Evolutionary conservation across 2,888 invertebrate species (phyloP).

Genomic region (Nemapogon koenigi): DNA sequence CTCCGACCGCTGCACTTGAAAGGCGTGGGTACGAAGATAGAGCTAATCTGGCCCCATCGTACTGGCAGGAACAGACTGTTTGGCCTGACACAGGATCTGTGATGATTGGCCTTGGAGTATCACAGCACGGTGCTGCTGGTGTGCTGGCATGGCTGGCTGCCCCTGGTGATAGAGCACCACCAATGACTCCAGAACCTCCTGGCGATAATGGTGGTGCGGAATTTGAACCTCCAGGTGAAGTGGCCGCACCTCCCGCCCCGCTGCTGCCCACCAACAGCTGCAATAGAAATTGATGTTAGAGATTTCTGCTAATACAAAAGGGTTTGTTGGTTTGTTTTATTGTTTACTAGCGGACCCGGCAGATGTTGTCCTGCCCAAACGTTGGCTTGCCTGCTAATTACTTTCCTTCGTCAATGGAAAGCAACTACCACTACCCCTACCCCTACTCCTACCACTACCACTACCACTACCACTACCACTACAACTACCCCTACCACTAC

Average conservation of each 20-base stretch:
- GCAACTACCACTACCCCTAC: too few relatives aligned
- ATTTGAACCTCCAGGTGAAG: slow-evolving; percentile 72
- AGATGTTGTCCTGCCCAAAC: too few relatives aligned
- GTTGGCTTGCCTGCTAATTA: too few relatives aligned
- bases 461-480: too few relatives aligned
- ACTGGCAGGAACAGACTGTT: slow-evolving; percentile 93
- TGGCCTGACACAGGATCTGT: slow-evolving; percentile 93
- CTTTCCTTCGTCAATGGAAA: too few relatives aligned
- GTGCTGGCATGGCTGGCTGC: slow-evolving; percentile 60
- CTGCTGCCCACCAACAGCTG: slow-evolving; percentile 78
- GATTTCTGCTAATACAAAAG: too few relatives aligned
- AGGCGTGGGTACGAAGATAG: slow-evolving; percentile 80
- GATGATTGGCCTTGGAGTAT: slow-evolving; percentile 89
- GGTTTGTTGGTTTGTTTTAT: too few relatives aligned
- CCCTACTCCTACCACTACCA: too few relatives aligned
- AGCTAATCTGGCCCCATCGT: slow-evolving; percentile 86
- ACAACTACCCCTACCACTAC: too few relatives aligned
- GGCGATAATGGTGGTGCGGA: slow-evolving; percentile 78
- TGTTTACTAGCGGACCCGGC: too few relatives aligned
- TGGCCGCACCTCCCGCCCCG: slow-evolving; percentile 76
- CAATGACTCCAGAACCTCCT: slow-evolving; percentile 71
- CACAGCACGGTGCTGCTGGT: slow-evolving; percentile 77
- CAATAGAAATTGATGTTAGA: slow-evolving; percentile 18
- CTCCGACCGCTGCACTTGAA: slow-evolving; percentile 77
- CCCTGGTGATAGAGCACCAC: slow-evolving; percentile 65